Base-by-base conservation (phyloP, 2,888 invertebrate genomes). In the Prosapia bicincta region DNA sequence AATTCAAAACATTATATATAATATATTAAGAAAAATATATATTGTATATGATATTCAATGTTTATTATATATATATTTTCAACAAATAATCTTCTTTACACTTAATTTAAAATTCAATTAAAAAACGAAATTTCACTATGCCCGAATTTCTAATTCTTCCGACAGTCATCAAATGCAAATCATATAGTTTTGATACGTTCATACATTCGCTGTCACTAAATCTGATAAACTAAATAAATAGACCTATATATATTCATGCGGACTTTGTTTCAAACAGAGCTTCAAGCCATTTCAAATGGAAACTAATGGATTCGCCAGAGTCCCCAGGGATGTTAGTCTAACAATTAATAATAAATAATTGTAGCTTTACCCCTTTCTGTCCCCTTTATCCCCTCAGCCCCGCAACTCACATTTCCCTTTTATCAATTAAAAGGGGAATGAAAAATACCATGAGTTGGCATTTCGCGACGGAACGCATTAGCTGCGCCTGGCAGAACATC, bases 281-380 rank as follows among this genome's bases (percentile, higher is more conserved):
- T 54, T 54, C 13, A 20, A 54, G 20, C 54, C 54, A 20, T 54
- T 54, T 54, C 54, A 54, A 54, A 54, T 54, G 54, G 54, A 54
- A 54, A 54, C 54, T 54, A 54, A 54, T 54, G 54, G 54, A 54
- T 54, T 20, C 13, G 54, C 20, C 20, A 1, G 54, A 54, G 54
- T 20, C 54, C 54, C 54, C 20, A 3, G 54, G 54, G 54, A 54
- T 54, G 54, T 54, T 54, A 54, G n/a, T 54, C 54, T 54, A 54
- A 54, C 54, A 54, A 54, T 54, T 54, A 54, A 54, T 54, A 54
- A 54, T 54, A 54, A 54, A 54, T 54, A 54, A 54, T 54, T 54
- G 54, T 54, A 54, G 54, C n/a, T 54, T 54, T 54, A 54, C 54
- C 54, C 54, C 54, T 54, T 54, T 54, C 20, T 54, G 54, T 54